These are phyloP conservation scores for Leptoteleia sp. DNA, from an alignment of 1,140 invertebrate species.

Conservation along the genomic window DNA sequence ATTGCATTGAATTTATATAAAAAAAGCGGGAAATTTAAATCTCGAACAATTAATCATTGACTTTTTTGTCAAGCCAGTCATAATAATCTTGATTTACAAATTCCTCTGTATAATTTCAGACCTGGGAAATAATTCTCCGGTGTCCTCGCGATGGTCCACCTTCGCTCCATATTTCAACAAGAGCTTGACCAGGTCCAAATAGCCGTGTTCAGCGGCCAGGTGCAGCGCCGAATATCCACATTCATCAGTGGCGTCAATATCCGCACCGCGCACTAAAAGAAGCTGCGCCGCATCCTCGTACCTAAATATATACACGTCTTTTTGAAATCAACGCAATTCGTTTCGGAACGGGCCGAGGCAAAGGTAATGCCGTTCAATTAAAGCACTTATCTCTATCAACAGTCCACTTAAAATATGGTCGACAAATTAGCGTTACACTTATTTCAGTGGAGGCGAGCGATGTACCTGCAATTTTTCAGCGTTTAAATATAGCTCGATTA, in stretches of 20 bases:
- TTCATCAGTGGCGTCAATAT: conserved; percentile 92
- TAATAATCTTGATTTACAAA: too few relatives aligned
- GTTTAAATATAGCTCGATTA: conserved; percentile 11
- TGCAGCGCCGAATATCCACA: conserved; percentile 95
- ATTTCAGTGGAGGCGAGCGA: too few relatives aligned
- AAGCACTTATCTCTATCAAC: neutral
- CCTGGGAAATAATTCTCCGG: conserved; percentile 85
- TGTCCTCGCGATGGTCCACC: conserved; percentile 88
- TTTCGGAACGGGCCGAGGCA: conserved; percentile 31
- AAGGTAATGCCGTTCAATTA: conserved; percentile 12
- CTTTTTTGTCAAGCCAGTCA: too few relatives aligned
- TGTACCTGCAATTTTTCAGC: neutral
- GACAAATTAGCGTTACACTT: too few relatives aligned
- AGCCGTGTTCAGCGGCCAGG: conserved; percentile 92
- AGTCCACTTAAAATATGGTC: neutral
- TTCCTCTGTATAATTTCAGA: conserved; percentile 44
- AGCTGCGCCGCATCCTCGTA: conserved; percentile 90
- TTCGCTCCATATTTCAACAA: conserved; percentile 90
- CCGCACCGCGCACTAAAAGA: conserved; percentile 88
- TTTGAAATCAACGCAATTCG: conserved; percentile 38
- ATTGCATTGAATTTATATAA: too few relatives aligned
- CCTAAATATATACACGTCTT: conserved; percentile 55
- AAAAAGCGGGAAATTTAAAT: too few relatives aligned
- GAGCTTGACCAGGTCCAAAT: conserved; percentile 87
- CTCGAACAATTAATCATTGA: too few relatives aligned